phyloP scores from a whole-genome alignment of 2,888 invertebrate species.

The Macrophya alboannulata region DNA sequence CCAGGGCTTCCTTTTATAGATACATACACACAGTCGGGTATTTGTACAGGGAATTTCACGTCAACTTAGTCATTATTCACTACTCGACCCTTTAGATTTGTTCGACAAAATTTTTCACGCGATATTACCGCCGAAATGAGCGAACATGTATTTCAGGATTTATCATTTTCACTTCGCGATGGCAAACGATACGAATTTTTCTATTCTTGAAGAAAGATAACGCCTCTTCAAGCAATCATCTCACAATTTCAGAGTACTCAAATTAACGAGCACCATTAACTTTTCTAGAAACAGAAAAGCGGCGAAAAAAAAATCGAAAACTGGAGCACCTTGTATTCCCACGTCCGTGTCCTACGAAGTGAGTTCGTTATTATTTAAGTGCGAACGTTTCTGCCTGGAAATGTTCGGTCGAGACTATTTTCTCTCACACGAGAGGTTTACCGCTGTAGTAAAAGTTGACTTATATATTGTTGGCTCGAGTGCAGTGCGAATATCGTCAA shows the following conservation, averaged over 20 bases:
- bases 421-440: slow-evolving; percentile 18
- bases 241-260: no score
- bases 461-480: background rate
- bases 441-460: background rate
- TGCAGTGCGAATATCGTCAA: background rate
- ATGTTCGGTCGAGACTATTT: background rate
- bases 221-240: no score
- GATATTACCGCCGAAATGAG: background rate
- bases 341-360: no score
- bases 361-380: background rate
- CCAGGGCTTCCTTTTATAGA: background rate
- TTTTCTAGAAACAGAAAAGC: background rate
- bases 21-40: background rate
- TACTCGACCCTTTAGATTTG: background rate
- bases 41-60: background rate
- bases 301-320: background rate
- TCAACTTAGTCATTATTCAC: background rate
- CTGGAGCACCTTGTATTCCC: background rate
- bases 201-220: background rate
- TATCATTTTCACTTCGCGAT: background rate
- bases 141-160: background rate
- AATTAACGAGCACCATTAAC: background rate
- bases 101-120: background rate
- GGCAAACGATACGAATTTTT: background rate
- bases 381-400: background rate